phyloP scores from a whole-genome alignment of 64 coral and sea anemone species.

The Platygyra sinensis region DNA sequence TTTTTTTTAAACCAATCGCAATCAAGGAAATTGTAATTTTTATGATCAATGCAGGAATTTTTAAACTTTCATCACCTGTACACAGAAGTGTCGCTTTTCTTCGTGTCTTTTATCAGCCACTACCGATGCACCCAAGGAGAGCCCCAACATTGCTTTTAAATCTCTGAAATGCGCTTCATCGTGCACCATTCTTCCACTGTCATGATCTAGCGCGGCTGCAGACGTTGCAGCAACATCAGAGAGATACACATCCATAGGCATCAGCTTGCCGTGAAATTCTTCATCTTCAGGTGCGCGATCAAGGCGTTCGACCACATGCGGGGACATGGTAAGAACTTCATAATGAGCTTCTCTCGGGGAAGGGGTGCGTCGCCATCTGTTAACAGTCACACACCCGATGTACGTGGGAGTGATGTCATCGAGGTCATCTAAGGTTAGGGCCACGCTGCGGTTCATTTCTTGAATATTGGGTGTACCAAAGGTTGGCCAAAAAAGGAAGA shows the following conservation, averaged over 20 bases:
- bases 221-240: neutral
- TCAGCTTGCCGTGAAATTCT: neutral
- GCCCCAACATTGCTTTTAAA: slow-evolving; percentile 2
- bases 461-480: neutral
- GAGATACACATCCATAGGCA: neutral
- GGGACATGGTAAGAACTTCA: neutral
- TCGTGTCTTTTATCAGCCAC: slow-evolving; percentile 7
- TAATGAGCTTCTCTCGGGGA: slow-evolving; percentile 14
- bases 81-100: neutral
- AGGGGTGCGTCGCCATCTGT: neutral
- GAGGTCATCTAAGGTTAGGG: slow-evolving; percentile 7
- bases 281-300: neutral
- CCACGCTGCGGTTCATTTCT: neutral
- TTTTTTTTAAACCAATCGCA: too few relatives aligned
- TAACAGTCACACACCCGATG: neutral
- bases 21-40: too few relatives aligned
- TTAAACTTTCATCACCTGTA: neutral
- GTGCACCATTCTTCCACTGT: neutral
- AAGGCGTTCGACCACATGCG: neutral
- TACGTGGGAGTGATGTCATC: neutral
- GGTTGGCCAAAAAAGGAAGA: slow-evolving; percentile 2
- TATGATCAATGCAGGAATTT: too few relatives aligned
- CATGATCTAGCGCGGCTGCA: neutral
- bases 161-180: neutral
- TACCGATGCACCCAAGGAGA: neutral